Evolutionary conservation across 2,797 vertebrate species (phyloP).

Genomic region (Danio aesculapii): DNA sequence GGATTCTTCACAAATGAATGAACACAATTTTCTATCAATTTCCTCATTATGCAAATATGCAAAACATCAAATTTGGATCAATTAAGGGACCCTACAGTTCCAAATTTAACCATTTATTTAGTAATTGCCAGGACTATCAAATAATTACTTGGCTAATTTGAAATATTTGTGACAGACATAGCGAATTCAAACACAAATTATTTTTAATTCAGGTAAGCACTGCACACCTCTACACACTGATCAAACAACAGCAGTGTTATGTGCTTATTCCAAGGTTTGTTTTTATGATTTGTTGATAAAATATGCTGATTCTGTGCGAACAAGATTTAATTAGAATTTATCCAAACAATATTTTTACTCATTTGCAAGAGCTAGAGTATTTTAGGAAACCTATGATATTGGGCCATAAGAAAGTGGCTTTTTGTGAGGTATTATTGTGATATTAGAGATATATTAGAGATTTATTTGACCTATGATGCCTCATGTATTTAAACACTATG

Average conservation of each 20-base stretch:
- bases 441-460: not conserved
- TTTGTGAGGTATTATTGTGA: not conserved
- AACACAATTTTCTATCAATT: constrained; percentile 99
- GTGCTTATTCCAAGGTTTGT: constrained; percentile 98
- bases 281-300: constrained; percentile 86
- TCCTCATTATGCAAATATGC: constrained; percentile 99
- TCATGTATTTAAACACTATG: too few relatives aligned
- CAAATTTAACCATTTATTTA: constrained; percentile 98
- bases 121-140: constrained; percentile 99
- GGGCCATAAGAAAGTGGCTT: not conserved
- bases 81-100: constrained; percentile 97
- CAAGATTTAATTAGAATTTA: not conserved
- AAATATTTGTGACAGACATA: constrained; percentile 99
- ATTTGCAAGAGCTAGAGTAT: not conserved
- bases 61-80: constrained; percentile 99
- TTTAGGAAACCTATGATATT: not conserved
- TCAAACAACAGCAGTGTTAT: constrained; percentile 99
- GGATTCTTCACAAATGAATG: constrained; percentile 99
- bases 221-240: constrained; percentile 91
- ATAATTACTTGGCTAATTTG: constrained; percentile 99
- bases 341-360: not conserved
- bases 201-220: constrained; percentile 96
- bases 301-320: not conserved
- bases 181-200: constrained; percentile 99
- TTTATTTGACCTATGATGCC: too few relatives aligned